These are phyloP conservation scores for Papilio polytes DNA, from an alignment of 1,140 invertebrate species.

Conservation along the genomic window DNA sequence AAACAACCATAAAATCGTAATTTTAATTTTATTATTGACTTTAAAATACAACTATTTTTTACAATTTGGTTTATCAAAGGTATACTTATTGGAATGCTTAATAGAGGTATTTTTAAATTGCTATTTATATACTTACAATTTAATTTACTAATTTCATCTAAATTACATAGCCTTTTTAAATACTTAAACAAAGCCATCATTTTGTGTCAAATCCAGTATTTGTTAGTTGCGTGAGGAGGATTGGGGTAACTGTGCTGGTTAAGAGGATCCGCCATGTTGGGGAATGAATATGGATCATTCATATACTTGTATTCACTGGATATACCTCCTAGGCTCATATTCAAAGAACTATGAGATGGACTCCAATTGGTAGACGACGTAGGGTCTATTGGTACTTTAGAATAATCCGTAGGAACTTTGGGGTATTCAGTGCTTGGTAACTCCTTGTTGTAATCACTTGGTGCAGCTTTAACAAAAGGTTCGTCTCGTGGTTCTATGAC, in stretches of 20 bases:
- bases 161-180: slow-evolving; percentile 58
- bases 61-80: slow-evolving; percentile 73
- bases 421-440: slow-evolving; percentile 77
- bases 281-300: slow-evolving; percentile 78
- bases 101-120: slow-evolving; percentile 73
- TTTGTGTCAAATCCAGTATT: slow-evolving; percentile 81
- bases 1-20: slow-evolving; percentile 46
- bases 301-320: slow-evolving; percentile 79
- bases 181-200: slow-evolving; percentile 46
- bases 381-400: slow-evolving; percentile 84
- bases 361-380: slow-evolving; percentile 78
- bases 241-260: slow-evolving; percentile 79
- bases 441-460: slow-evolving; percentile 75
- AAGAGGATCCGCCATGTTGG: slow-evolving; percentile 78
- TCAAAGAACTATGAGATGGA: slow-evolving; percentile 77
- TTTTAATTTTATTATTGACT: slow-evolving; percentile 68
- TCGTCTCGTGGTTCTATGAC: slow-evolving; percentile 77
- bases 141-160: slow-evolving; percentile 44
- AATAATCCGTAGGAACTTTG: slow-evolving; percentile 82
- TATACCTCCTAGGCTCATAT: slow-evolving; percentile 77
- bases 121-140: slow-evolving; percentile 34
- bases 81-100: slow-evolving; percentile 75
- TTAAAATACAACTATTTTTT: slow-evolving; percentile 59
- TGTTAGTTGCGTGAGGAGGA: slow-evolving; percentile 73
- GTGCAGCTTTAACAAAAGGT: slow-evolving; percentile 66